These are phyloP conservation scores for Pedionomus torquatus DNA, from an alignment of 2,113 vertebrate species.

Conservation along the genomic window DNA sequence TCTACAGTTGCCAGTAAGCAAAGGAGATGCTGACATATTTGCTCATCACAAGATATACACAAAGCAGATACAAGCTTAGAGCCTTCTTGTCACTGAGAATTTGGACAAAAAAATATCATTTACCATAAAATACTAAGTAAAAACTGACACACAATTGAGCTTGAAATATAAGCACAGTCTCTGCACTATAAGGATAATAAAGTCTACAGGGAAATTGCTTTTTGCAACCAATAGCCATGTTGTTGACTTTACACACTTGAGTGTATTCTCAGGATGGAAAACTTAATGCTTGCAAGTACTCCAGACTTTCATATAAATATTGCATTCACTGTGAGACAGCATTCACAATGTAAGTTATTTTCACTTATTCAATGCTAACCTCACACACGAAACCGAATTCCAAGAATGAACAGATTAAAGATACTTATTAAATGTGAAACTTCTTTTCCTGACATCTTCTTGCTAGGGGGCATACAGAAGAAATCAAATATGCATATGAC, in stretches of 20 bases:
- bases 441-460: neutral
- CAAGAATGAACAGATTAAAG: neutral
- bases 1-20: neutral
- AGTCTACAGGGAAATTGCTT: neutral
- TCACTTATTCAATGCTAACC: neutral
- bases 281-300: neutral
- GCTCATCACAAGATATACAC: neutral
- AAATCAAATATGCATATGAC: neutral
- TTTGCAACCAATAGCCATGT: neutral
- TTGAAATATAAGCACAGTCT: neutral
- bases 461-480: neutral
- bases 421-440: neutral
- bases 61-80: neutral
- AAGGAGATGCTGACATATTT: neutral
- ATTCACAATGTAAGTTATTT: neutral
- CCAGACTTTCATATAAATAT: neutral
- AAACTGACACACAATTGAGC: neutral
- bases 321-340: neutral
- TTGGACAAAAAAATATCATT: neutral
- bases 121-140: neutral
- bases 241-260: neutral
- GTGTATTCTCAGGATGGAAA: neutral
- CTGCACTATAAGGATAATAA: neutral
- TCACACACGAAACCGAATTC: neutral
- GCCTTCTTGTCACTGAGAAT: neutral